Conservation (phyloP, 2,797 vertebrate genomes). For the Falco biarmicus region DNA sequence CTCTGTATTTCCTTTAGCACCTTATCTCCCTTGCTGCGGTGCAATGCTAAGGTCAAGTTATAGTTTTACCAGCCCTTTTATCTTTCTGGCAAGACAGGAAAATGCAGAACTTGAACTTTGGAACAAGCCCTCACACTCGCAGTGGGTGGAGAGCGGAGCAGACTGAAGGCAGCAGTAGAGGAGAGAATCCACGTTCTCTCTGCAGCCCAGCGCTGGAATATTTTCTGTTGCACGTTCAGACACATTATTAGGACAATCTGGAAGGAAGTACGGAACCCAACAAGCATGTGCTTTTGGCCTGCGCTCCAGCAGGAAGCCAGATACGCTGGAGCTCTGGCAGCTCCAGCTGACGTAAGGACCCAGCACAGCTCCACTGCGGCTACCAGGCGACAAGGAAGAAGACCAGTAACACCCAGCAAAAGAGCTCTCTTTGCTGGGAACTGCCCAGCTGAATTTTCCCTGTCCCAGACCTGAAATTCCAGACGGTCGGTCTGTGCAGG, state of each 20-base stretch:
- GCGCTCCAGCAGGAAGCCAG: background rate
- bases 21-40: background rate
- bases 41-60: constrained; percentile 48
- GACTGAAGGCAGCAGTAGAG: background rate
- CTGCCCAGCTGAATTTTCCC: background rate
- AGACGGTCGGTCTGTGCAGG: background rate
- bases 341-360: background rate
- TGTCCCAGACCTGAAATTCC: background rate
- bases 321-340: background rate
- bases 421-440: background rate
- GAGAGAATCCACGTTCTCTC: background rate
- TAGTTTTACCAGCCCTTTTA: constrained; percentile 57
- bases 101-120: constrained; percentile 43
- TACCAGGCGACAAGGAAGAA: background rate
- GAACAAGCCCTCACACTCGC: background rate
- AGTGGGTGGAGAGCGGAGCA: background rate
- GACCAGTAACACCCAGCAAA: rapidly evolving
- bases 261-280: background rate
- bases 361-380: background rate
- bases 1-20: background rate
- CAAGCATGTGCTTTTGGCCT: background rate
- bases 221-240: background rate
- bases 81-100: background rate
- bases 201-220: background rate
- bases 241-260: background rate